Evolutionary conservation across 2,113 vertebrate species (phyloP).

Genomic region (Carassius auratus): DNA sequence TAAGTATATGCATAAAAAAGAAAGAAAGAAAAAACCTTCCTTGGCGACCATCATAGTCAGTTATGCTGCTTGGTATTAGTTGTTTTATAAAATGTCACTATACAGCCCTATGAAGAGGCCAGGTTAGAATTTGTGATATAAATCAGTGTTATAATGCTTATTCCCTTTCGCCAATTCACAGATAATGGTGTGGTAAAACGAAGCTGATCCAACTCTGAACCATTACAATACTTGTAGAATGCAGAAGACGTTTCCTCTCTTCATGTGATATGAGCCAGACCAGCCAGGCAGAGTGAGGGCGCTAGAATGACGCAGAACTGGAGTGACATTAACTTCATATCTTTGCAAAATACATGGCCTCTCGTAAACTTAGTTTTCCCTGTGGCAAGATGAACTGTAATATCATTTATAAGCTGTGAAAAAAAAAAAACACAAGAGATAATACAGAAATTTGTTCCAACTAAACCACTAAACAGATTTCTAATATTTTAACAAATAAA

Average conservation of each 20-base stretch:
- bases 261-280: conserved; percentile 50
- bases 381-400: conserved; percentile 45
- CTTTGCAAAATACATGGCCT: conserved; percentile 38
- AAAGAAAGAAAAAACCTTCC: not conserved
- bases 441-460: conserved; percentile 7
- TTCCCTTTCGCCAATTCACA: not conserved
- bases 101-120: not conserved
- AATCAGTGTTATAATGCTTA: not conserved
- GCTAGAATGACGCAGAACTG: conserved; percentile 61
- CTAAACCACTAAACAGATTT: not conserved
- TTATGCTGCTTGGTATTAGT: not conserved
- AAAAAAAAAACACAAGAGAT: not conserved
- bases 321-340: conserved; percentile 37
- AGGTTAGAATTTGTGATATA: not conserved
- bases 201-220: conserved; percentile 22
- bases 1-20: not conserved
- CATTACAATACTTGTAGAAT: conserved; percentile 39
- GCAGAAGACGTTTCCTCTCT: conserved; percentile 35
- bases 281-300: conserved; percentile 64
- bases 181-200: conserved; percentile 28
- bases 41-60: not conserved
- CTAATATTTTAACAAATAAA: not conserved
- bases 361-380: conserved; percentile 39
- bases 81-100: conserved; percentile 15
- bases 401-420: conserved; percentile 45